Evolutionary conservation across 2,797 vertebrate species (phyloP).

Genomic region (Poeciliopsis presidionis): DNA sequence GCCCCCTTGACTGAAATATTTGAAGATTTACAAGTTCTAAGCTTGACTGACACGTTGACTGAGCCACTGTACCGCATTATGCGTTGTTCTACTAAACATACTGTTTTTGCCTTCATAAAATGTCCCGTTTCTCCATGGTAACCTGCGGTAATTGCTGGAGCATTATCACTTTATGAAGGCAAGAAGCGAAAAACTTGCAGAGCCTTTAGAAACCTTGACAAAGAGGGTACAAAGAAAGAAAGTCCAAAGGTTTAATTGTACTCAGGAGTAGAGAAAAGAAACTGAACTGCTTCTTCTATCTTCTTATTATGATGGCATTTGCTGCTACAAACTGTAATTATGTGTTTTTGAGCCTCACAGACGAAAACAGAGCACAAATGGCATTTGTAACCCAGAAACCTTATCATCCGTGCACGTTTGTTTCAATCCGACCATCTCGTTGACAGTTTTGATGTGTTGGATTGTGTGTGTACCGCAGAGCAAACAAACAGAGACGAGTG

Average conservation of each 20-base stretch:
- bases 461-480: conserved; percentile 7
- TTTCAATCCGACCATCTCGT: conserved; percentile 26
- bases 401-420: conserved; percentile 32
- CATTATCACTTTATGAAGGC: neutral
- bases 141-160: neutral
- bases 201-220: neutral
- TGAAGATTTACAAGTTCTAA: neutral
- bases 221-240: neutral
- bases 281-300: conserved; percentile 13
- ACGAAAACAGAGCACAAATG: conserved; percentile 27
- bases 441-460: conserved; percentile 14
- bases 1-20: neutral
- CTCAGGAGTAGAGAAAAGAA: neutral
- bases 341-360: conserved; percentile 37
- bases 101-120: neutral
- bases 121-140: neutral
- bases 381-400: conserved; percentile 36
- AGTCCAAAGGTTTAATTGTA: neutral
- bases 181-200: neutral
- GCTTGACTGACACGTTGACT: neutral
- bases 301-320: conserved; percentile 52
- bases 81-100: neutral
- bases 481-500: conserved; percentile 17
- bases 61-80: neutral
- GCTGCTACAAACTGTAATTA: conserved; percentile 59